Evolutionary conservation across 2,797 vertebrate species (phyloP).

Genomic region (Selene dorsalis): DNA sequence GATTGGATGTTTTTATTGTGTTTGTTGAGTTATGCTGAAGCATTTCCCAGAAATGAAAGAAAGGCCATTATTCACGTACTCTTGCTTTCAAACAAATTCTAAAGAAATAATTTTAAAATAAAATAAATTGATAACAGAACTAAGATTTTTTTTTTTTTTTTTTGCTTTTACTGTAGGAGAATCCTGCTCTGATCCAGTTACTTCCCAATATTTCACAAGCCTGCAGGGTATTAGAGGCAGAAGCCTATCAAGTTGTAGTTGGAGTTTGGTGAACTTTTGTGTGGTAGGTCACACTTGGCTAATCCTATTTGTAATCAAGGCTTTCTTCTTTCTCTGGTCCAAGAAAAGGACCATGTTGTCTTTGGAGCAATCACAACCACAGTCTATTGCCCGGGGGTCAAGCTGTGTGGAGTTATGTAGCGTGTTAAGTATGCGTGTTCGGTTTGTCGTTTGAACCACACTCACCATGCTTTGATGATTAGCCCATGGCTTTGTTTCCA

Average conservation of each 20-base stretch:
- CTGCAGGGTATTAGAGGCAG: conserved; percentile 19
- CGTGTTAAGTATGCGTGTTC: conserved; percentile 79
- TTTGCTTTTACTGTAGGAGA: not conserved
- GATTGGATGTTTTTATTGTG: conserved; percentile 32
- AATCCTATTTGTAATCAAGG: conserved; percentile 70
- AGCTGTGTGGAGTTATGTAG: conserved; percentile 80
- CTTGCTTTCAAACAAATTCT: conserved; percentile 33
- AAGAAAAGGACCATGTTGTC: conserved; percentile 58
- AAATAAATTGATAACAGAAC: conserved; percentile 29
- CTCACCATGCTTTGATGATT: conserved; percentile 84
- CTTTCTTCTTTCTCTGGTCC: conserved; percentile 65
- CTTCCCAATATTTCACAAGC: conserved; percentile 36
- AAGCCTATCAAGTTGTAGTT: conserved; percentile 42
- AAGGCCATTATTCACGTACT: conserved; percentile 32
- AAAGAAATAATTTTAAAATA: conserved; percentile 35
- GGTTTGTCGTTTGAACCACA: conserved; percentile 83
- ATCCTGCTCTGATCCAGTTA: conserved; percentile 1
- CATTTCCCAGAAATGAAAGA: conserved; percentile 48
- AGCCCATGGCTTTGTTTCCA: conserved; percentile 84
- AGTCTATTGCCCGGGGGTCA: conserved; percentile 55
- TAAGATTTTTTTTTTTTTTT: conserved; percentile 7
- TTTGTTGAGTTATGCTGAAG: conserved; percentile 43
- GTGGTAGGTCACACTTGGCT: conserved; percentile 55
- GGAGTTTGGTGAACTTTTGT: conserved; percentile 58
- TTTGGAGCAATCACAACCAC: conserved; percentile 64